These are phyloP conservation scores for Campoplex nolae DNA, from an alignment of 2,888 invertebrate species.

Conservation along the genomic window DNA sequence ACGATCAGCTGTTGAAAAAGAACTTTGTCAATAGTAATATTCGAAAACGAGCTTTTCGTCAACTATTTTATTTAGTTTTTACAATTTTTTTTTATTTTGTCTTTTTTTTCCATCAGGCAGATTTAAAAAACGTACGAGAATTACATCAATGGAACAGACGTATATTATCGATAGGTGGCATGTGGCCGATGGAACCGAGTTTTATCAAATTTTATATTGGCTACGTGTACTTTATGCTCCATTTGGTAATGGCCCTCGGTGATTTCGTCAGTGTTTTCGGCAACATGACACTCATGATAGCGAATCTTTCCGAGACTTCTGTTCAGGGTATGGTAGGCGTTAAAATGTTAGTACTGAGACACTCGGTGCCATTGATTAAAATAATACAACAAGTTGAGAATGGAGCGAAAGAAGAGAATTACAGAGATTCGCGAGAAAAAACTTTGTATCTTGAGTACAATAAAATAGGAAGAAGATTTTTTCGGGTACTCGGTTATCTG, in stretches of 20 bases:
- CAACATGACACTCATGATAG: conserved; percentile 50
- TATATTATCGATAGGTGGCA: conserved; percentile 48
- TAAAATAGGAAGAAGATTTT: conserved; percentile 30
- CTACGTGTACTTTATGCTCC: conserved; percentile 45
- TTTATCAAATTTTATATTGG: conserved; percentile 51
- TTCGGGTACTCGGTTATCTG: conserved; percentile 26
- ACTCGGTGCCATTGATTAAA: conserved; percentile 11
- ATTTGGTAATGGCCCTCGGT: conserved; percentile 40
- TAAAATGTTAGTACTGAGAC: conserved; percentile 50
- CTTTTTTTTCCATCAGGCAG: not conserved
- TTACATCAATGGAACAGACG: conserved; percentile 53
- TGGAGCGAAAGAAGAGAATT: conserved; percentile 15
- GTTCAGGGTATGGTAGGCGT: conserved; percentile 44
- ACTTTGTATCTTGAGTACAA: conserved; percentile 46
- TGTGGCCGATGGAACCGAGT: conserved; percentile 48
- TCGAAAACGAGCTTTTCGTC: not conserved
- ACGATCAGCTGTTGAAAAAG: not conserved
- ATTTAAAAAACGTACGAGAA: conserved; percentile 42
- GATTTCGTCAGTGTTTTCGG: conserved; percentile 57
- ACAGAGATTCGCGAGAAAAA: conserved; percentile 30
- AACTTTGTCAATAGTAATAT: not conserved
- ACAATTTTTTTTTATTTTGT: not conserved
- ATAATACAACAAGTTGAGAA: conserved; percentile 24
- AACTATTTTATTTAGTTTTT: not conserved
- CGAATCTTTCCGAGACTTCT: conserved; percentile 51